Evolutionary conservation across 2,888 invertebrate genomes (phyloP).

Genomic region (Leptinotarsa peninsularis): DNA sequence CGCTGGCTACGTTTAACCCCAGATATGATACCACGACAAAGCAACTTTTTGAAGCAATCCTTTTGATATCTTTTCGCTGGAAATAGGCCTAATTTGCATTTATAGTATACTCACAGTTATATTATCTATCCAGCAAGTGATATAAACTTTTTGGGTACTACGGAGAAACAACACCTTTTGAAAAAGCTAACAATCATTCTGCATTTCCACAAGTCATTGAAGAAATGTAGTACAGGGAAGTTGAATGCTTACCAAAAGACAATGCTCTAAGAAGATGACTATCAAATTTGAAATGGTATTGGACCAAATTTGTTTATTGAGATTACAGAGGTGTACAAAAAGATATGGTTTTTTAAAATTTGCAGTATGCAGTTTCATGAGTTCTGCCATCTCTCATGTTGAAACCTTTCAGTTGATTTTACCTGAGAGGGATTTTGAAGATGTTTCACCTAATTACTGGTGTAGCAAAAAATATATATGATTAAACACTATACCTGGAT

Average conservation of each 20-base stretch:
- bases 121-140: slow-evolving; percentile 4
- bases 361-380: neutral
- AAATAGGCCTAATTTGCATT: neutral
- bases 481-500: slow-evolving; percentile 11
- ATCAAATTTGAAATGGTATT: neutral
- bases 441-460: slow-evolving; percentile 8
- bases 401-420: neutral
- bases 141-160: slow-evolving; percentile 8
- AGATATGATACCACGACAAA: slow-evolving; percentile 57
- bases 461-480: slow-evolving; percentile 12
- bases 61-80: slow-evolving; percentile 4
- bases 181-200: slow-evolving; percentile 12
- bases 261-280: slow-evolving; percentile 22
- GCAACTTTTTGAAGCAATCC: slow-evolving; percentile 44
- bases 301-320: neutral
- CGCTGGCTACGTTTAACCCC: slow-evolving; percentile 59
- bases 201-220: slow-evolving; percentile 24
- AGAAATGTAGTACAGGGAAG: slow-evolving; percentile 15
- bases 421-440: slow-evolving; percentile 3
- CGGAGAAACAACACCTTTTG: neutral
- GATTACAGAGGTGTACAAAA: neutral
- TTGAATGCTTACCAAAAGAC: slow-evolving; percentile 17
- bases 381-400: neutral
- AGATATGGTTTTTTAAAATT: neutral
- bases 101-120: neutral